Percentiles rank a stretch among this genome's conserved stretches.
Conservation (phyloP, 2,888 invertebrate species). For the Xestia sexstrigata region DNA sequence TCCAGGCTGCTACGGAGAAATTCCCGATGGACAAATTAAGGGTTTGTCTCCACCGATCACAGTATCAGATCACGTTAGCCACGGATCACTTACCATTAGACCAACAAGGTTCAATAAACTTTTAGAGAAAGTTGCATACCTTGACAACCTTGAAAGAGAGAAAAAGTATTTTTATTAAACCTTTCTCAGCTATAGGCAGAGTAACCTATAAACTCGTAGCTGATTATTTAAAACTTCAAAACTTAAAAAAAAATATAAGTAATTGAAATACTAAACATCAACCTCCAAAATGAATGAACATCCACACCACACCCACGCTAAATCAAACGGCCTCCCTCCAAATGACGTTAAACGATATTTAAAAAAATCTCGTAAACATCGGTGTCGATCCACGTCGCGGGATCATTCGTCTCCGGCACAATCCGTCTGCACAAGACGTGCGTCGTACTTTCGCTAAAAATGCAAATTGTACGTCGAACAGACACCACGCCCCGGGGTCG, state of each 20-base stretch:
- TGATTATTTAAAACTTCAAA: not conserved
- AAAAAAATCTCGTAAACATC: constrained; percentile 68
- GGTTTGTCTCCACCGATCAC: too few relatives aligned
- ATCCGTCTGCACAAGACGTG: constrained; percentile 87
- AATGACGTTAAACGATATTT: constrained; percentile 51
- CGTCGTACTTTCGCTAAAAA: constrained; percentile 89
- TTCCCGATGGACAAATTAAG: not conserved
- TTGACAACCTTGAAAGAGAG: not conserved
- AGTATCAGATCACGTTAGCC: too few relatives aligned
- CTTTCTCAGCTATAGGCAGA: not conserved
- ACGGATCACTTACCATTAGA: not conserved
- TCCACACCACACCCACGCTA: constrained; percentile 7
- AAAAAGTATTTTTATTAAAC: not conserved
- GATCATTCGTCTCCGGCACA: constrained; percentile 86
- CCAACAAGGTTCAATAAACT: not conserved
- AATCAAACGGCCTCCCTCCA: constrained; percentile 15
- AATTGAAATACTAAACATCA: not conserved
- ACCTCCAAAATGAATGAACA: constrained; percentile 13
- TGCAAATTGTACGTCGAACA: constrained; percentile 87
- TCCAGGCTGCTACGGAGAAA: not conserved
- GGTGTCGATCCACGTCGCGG: constrained; percentile 75
- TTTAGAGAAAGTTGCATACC: not conserved
- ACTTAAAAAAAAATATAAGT: not conserved
- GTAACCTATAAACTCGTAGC: not conserved
- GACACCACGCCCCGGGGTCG: constrained; percentile 84